Conservation (phyloP, 2,797 vertebrate species). For the Danio kyathit region DNA sequence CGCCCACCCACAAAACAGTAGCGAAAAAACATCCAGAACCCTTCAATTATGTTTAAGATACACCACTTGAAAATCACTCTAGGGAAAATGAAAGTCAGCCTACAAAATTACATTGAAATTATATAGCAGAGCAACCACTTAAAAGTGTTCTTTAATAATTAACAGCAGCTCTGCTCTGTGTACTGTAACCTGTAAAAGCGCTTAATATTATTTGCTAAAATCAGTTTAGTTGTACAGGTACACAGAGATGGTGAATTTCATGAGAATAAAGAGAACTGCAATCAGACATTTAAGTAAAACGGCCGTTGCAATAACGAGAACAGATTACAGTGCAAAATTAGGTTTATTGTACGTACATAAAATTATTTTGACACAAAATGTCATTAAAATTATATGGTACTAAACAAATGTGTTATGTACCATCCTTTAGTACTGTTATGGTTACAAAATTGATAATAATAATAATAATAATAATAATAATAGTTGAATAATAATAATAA, state of each 20-base stretch:
- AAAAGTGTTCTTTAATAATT: slow-evolving; percentile 26
- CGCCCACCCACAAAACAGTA: slow-evolving; percentile 50
- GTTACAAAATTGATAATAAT: no score
- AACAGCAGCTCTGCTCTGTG: background rate
- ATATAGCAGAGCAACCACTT: slow-evolving; percentile 25
- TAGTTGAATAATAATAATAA: no score
- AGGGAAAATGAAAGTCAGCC: slow-evolving; percentile 42
- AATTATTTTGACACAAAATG: background rate
- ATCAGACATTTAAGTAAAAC: slow-evolving; percentile 2
- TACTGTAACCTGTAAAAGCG: slow-evolving; percentile 11
- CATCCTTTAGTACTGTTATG: background rate
- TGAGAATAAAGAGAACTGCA: slow-evolving; percentile 12
- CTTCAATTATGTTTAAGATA: slow-evolving; percentile 49
- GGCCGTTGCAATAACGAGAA: background rate
- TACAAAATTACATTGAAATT: slow-evolving; percentile 40
- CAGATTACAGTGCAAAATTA: slow-evolving; percentile 3
- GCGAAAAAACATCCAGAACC: slow-evolving; percentile 24
- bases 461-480: no score
- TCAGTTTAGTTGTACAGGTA: background rate
- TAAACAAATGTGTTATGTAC: background rate
- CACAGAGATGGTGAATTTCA: background rate
- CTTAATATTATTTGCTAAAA: slow-evolving; percentile 4
- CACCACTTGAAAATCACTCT: slow-evolving; percentile 43
- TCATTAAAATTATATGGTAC: background rate
- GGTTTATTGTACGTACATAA: background rate